These are phyloP conservation scores for Sylvietta virens DNA, from an alignment of 2,113 vertebrate species.

Conservation along the genomic window DNA sequence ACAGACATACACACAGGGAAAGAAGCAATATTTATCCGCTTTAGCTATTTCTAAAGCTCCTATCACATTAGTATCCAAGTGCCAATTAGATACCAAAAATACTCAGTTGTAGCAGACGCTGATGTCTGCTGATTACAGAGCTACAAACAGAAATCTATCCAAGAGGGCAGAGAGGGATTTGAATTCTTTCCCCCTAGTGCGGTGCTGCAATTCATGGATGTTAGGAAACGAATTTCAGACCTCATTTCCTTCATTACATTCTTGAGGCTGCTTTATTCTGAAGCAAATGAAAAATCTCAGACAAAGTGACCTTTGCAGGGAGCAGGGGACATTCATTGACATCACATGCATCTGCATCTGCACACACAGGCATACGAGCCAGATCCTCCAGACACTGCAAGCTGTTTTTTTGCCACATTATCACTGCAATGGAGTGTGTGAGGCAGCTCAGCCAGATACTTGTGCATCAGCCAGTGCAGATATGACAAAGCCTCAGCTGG, in stretches of 20 bases:
- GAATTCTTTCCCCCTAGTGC: constrained; percentile 7
- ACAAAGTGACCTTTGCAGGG: constrained; percentile 1
- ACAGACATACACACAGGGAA: background rate
- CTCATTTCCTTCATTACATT: constrained; percentile 40
- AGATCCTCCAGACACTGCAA: background rate
- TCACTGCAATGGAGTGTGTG: background rate
- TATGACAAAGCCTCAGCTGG: background rate
- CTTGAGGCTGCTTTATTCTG: background rate
- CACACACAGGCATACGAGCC: background rate
- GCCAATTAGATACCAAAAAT: constrained; percentile 57
- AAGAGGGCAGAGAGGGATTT: constrained; percentile 23
- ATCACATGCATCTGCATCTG: background rate
- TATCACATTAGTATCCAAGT: constrained; percentile 1
- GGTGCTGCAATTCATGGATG: background rate
- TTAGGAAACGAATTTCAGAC: constrained; percentile 40
- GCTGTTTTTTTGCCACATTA: background rate
- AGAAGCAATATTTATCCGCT: constrained; percentile 15
- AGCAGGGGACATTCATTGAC: background rate
- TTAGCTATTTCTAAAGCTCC: constrained; percentile 39
- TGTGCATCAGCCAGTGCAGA: background rate
- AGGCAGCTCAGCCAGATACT: constrained; percentile 3
- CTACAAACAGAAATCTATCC: constrained; percentile 19
- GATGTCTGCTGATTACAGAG: constrained; percentile 26
- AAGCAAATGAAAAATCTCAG: constrained; percentile 28
- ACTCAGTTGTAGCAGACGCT: constrained; percentile 35